These are phyloP conservation scores for Argya squamiceps DNA, from an alignment of 2,797 vertebrate species.

Conservation along the genomic window DNA sequence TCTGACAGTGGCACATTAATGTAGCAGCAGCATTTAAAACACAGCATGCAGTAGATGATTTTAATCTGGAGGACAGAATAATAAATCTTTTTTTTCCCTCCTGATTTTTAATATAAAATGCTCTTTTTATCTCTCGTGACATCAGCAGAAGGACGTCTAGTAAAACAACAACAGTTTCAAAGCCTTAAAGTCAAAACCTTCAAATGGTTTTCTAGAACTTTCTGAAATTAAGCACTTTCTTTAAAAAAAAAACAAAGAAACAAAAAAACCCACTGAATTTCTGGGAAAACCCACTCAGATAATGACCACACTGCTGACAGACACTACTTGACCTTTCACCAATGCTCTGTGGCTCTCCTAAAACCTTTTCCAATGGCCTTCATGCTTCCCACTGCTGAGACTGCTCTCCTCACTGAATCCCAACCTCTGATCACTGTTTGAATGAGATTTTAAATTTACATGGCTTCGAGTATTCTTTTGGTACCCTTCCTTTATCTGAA, in stretches of 20 bases:
- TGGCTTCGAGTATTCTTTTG: neutral
- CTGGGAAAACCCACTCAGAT: neutral
- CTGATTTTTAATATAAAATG: neutral
- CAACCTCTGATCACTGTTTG: neutral
- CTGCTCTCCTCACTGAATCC: neutral
- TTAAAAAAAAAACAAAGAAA: neutral
- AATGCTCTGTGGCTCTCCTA: neutral
- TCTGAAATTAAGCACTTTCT: neutral
- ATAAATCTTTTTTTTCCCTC: neutral
- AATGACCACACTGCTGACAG: neutral
- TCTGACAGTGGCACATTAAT: neutral
- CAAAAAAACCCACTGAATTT: neutral
- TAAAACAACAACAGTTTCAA: neutral
- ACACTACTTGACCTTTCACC: neutral
- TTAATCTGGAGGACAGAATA: neutral
- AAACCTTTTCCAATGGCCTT: neutral
- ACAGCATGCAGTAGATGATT: neutral
- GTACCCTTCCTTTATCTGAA: neutral
- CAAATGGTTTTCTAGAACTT: neutral
- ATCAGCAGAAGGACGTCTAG: neutral
- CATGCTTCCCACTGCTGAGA: neutral
- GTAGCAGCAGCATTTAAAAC: neutral
- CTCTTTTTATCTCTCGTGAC: fast-evolving
- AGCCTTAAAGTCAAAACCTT: neutral
- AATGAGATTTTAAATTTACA: neutral